Evolutionary conservation across 1,140 invertebrate species (phyloP), one percentile per base, ranked within the genome.

Genomic region (Drosophila trapezifrons): DNA sequence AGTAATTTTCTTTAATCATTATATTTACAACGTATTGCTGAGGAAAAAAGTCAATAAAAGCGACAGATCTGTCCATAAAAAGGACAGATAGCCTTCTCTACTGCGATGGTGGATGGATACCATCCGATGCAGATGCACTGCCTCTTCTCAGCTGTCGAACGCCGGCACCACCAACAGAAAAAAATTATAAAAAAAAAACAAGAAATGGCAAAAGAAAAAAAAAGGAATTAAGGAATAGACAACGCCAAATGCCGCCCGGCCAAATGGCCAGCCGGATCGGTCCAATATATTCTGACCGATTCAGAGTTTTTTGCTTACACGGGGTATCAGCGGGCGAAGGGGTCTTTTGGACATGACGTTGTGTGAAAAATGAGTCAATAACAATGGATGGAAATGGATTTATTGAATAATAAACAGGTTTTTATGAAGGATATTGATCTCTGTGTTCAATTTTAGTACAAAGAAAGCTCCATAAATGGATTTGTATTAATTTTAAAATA

Each of bases 211-310:
- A 59, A 17, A 15, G 12, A 13, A 17, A 22, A 25, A 37, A 43
- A 63, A 32, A 63, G 54, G 18, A 43, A 43, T 15, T 43, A 67
- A 65, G 58, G 43, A 66, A 66, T 40, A 66, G 64, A 67, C 59
- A 42, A 38, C 59, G 35, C 43, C 64, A 80, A 84, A 84, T 85
- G 81, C 60, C 80, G 80, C 51, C 49, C 55, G 80, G 80, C 76
- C 80, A 83, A 83, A 81, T 71, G 73, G 79, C 74, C 78, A 81
- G 63, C 62, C 64, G 42, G 22, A 55, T 76, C 66, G 57, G 42
- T 56, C 45, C 40, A 43, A 42, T 57, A 37, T 25, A 49, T 29
- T 42, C 20, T 27, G 13, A 27, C 22, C 49, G 47, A 43, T 37
- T 66, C 66, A 67, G 42, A 70, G n/a, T 46, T 42, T 22, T 51